A percentile compares a stretch with the other conserved stretches of the same genome.
These are phyloP conservation scores for Cancer borealis DNA, from an alignment of 2,888 invertebrate genomes.

Conservation along the genomic window DNA sequence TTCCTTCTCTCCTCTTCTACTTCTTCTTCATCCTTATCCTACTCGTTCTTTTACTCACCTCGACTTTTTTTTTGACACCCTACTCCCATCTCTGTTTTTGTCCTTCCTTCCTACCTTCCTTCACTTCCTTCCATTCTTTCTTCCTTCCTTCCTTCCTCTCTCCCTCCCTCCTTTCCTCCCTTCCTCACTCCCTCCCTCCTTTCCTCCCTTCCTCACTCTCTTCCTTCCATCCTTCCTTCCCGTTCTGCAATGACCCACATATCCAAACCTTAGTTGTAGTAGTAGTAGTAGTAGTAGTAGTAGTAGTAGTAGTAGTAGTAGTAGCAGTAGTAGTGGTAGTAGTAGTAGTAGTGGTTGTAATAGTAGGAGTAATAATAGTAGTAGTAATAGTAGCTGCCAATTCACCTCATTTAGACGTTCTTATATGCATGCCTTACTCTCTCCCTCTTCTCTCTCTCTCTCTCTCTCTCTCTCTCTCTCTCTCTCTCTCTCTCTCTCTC, in stretches of 20 bases:
- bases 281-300: neutral
- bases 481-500: neutral
- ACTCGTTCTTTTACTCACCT: neutral
- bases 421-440: neutral
- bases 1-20: neutral
- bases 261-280: too few species aligned
- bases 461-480: neutral
- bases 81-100: too few species aligned
- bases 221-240: neutral
- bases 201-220: too few species aligned
- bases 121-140: neutral
- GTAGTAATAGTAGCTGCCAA: neutral
- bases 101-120: neutral
- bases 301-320: slow-evolving; percentile 12
- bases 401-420: too few species aligned
- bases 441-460: neutral
- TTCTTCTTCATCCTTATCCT: neutral
- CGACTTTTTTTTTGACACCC: neutral
- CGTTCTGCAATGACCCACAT: neutral
- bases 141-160: neutral
- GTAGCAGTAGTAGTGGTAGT: neutral
- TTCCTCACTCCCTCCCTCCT: neutral
- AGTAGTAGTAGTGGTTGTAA: neutral
- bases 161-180: neutral
- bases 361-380: neutral